Conservation (phyloP, 2,888 invertebrate species). For the Lepetodrilus schrolli region DNA sequence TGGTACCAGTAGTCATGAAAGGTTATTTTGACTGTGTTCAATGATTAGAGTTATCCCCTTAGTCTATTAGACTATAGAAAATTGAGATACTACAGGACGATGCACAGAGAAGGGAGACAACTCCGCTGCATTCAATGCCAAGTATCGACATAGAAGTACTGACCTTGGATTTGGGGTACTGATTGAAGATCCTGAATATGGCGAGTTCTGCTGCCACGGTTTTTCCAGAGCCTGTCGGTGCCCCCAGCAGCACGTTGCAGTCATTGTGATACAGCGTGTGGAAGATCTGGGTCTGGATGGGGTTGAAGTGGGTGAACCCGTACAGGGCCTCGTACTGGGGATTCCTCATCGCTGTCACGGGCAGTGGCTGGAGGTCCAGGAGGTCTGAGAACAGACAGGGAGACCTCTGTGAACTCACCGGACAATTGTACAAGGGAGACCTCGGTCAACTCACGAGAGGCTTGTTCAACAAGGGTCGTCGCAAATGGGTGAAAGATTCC, state of each 20-base stretch:
- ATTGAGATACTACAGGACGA: no score
- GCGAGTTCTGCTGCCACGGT: constrained; percentile 98
- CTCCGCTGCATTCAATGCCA: no score
- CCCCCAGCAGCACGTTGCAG: constrained; percentile 89
- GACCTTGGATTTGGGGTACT: constrained; percentile 81
- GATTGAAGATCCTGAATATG: constrained; percentile 91
- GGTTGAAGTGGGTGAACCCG: constrained; percentile 95
- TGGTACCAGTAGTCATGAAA: no score
- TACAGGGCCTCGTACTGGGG: constrained; percentile 87
- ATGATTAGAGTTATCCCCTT: no score
- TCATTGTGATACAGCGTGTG: constrained; percentile 96
- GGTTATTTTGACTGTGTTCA: not conserved
- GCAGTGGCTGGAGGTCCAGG: constrained; percentile 91
- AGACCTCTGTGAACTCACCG: no score
- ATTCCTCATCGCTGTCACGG: constrained; percentile 87
- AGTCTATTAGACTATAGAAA: no score
- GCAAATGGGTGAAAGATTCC: no score
- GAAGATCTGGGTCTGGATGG: constrained; percentile 97
- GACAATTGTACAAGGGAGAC: no score
- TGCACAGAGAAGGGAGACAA: no score
- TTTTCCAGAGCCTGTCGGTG: constrained; percentile 98
- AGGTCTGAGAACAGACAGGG: constrained; percentile 80
- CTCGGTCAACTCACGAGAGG: no score
- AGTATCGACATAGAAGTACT: no score
- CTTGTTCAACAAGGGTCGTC: no score